Percentiles rank a stretch among this genome's conserved stretches.
phyloP scores from a whole-genome alignment of 2,888 invertebrate genomes.

The Lacanobia wlatinum region DNA sequence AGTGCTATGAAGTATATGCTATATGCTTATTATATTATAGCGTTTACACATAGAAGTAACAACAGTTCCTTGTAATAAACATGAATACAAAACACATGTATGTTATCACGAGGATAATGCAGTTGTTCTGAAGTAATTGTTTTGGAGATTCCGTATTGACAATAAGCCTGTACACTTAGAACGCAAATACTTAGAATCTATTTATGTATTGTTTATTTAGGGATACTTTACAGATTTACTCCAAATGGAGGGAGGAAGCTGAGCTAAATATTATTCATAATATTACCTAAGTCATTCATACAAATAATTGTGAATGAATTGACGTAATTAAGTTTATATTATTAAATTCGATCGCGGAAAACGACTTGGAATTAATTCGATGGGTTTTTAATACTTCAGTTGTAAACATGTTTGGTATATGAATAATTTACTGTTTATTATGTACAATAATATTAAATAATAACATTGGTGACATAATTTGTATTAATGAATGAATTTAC shows the following conservation, averaged over 20 bases:
- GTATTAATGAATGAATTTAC: neutral
- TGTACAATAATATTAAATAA: slow-evolving; percentile 21
- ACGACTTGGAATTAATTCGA: neutral
- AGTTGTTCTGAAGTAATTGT: neutral
- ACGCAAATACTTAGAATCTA: neutral
- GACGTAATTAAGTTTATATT: slow-evolving; percentile 12
- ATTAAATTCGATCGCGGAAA: slow-evolving; percentile 34
- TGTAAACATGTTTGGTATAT: slow-evolving; percentile 39
- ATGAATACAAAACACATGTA: neutral
- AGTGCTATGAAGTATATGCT: too few species aligned
- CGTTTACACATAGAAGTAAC: too few species aligned
- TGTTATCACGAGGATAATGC: neutral
- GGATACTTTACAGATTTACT: neutral
- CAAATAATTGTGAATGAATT: slow-evolving; percentile 34
- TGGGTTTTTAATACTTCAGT: slow-evolving; percentile 21
- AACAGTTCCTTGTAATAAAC: too few species aligned
- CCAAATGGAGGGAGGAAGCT: neutral
- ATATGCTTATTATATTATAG: too few species aligned
- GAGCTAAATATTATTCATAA: neutral
- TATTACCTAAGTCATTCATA: slow-evolving; percentile 1
- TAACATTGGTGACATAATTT: neutral
- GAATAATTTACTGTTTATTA: slow-evolving; percentile 33
- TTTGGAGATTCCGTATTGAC: slow-evolving; percentile 1
- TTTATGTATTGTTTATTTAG: neutral
- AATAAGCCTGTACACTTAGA: neutral